Evolutionary conservation across 2,113 vertebrate genomes (phyloP), one percentile per base, ranked within the genome.

Genomic region (Chloropsis hardwickii): DNA sequence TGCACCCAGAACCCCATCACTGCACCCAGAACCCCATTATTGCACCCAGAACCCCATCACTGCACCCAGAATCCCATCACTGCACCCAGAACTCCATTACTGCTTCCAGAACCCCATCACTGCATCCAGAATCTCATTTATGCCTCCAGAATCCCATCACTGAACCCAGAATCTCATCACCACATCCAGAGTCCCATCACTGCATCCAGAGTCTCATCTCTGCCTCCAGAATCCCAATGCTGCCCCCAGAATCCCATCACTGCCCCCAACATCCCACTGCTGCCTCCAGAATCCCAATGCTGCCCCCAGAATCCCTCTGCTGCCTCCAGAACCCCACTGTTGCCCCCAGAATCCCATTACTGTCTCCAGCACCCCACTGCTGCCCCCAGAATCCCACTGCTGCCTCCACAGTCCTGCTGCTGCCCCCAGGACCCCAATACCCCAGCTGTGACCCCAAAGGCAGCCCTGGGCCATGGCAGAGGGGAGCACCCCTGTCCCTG

Each of bases 271-370:
- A 31, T 1, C 17, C 51, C 29, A 21, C 12, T 54, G 15, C 25
- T 24, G 17, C 5, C 6, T 3, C 16, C 72, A 35, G 3, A 8
- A 0, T 9, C 10, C 17, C 40, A 40, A 12, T 40, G 39, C 51
- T 3, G 1, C 4, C 6, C 0, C n/a, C n/a, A 60, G 14, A 13
- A 61, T 3, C 42, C 16, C 21, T 33, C 0, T 1, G 0, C 22
- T 21, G 21, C 0, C 0, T 4, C 37, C 39, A 54, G 16, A 1
- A 27, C 0, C 35, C 35, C 28, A 40, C 1, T 5, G 6, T 5
- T 70, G 22, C 7, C 3, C 2, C 22, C 13, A 44, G 31, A 11
- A 6, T 28, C 8, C 29, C 21, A 53, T 3, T 1, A 1, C 15
- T 20, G 12, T 3, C 1, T 1, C 28, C 66, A 39, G 20, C 0